Evolutionary conservation across 2,113 vertebrate genomes (phyloP), one percentile per base, ranked within the genome.

Genomic region (Ascaphus truei): DNA sequence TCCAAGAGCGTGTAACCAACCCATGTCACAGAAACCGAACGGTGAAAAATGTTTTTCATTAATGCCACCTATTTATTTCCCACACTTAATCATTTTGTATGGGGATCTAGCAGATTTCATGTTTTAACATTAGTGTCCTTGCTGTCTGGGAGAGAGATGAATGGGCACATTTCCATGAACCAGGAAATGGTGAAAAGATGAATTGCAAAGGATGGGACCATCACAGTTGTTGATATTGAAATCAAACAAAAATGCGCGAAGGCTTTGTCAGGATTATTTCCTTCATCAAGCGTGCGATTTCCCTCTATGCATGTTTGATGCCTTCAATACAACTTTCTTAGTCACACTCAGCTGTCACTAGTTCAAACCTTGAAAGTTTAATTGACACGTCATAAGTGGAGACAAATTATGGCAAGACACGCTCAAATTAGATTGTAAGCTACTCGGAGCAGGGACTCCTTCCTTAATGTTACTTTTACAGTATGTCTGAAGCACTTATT

Each of bases 31-130:
- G 39, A 48, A 58, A 36, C 26, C 39, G 20, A 48, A 48, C 39
- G 48, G 53, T 66, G 63, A 66, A 66, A 66, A 66, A 66, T 66
- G 63, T 36, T 26, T 68, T 58, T 58, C 53, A 68, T 68, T 68
- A 58, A 68, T 58, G 30, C 20, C 65, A 68, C 58, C 37, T 68
- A 68, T 68, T 68, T 68, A 68, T 68, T 57, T 68, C 65, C 41
- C 41, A 48, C 37, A 58, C 41, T 58, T 68, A 68, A 58, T 58
- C 65, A 68, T 57, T 68, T 33, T 22, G 33, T 69, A 59, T 27
- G 43, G n/a, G 55, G 56, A 69, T 39, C 60, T 69, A 69, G 25
- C 66, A 51, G 56, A 61, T 71, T 61, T 61, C 16, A 20, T 61
- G 57, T 61, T 71, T 61, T 61, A 71, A 52, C 34, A 36, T 60